Evolutionary conservation across 2,113 vertebrate species (phyloP), one percentile per base, ranked within the genome.

Genomic region (Chaenocephalus aceratus): DNA sequence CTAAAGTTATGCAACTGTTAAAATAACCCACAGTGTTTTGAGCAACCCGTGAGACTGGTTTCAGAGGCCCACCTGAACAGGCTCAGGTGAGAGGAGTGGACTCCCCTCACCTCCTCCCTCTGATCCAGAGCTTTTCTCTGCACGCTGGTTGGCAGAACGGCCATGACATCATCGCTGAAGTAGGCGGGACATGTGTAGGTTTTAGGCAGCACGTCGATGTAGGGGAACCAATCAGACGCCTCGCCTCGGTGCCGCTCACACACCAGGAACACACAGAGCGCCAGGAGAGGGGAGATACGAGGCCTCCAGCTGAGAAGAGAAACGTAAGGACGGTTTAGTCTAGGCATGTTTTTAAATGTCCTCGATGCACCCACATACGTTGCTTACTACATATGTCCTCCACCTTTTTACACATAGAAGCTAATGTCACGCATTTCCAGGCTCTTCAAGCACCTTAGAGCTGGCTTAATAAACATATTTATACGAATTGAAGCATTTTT

Each of bases 251-350:
- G 95, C 53, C 90, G 96, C 90, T 99, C 97, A 59, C 94, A 94
- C 61, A 98, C 93, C 72, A 99, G 90, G 93, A 98, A 99, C 0
- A 95, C 93, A 64, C 97, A 99, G 66, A 99, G 94, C 0, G 89
- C 96, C 89, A 96, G 45, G 71, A 98, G 80, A 12, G 98, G 96
- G 57, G 97, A 97, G 4, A 93, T 80, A 1, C 91, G 87, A 1
- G 83, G 87, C 54, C 87, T 93, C 94, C 94, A 95, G 58, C 95
- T 96, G 80, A 0, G 6, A 60, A 54, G 61, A 0, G 5, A 63
- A 9, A 72, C 44, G 46, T 5, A 8, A 53, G 0, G 34, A 66
- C 12, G 41, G 53, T 46, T n/a, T 41, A 8, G 36, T 6, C 6
- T 78, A 3, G 6, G 15, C 15, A 63, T 23, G 7, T 64, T 64